Evolutionary conservation across 2,797 vertebrate species (phyloP), one percentile per base, ranked within the genome.

Genomic region (Podarcis lilfordi): DNA sequence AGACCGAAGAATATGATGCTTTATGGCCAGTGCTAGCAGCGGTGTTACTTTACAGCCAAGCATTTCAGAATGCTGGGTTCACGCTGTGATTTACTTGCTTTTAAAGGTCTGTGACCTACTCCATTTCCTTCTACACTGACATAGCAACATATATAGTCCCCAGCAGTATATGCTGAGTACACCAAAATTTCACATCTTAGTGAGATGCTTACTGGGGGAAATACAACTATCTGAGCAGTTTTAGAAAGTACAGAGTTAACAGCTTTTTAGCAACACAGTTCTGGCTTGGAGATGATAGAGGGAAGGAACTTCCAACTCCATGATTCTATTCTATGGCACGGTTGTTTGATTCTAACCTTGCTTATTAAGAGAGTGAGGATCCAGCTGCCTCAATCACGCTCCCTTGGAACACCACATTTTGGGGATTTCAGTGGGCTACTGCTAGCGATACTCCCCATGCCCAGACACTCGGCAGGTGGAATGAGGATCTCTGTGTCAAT

Each of bases 61-160:
- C 11, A 64, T 85, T 85, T 64, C 29, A 55, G 72, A 64, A 76
- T 40, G 35, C 55, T 85, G 32, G 35, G 25, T 75, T 85, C 83
- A 64, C 2, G 25, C 59, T 76, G 74, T 85, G 74, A 85, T 85
- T 66, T 66, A 66, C 74, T 77, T 77, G 55, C n/a, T 43, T 77
- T 76, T 64, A 64, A 77, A 66, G 84, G 37, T 74, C 55, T 40
- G 2, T 21, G 27, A 76, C 35, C 37, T n/a, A 77, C 59, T 85
- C 84, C 74, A 45, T 85, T 85, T 85, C 25, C 72, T 82, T 82
- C 80, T 85, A 43, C 40, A 43, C 74, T 61, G 55, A 72, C 9
- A 85, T 66, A 43, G 84, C 37, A 66, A 59, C 55, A 85, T 76
- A 40, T 50, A 75, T 55, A 84, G 71, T 59, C 27, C 8, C 15